These are phyloP conservation scores for Ostrea denselamellosa DNA, from an alignment of 1,140 invertebrate species.

Conservation along the genomic window DNA sequence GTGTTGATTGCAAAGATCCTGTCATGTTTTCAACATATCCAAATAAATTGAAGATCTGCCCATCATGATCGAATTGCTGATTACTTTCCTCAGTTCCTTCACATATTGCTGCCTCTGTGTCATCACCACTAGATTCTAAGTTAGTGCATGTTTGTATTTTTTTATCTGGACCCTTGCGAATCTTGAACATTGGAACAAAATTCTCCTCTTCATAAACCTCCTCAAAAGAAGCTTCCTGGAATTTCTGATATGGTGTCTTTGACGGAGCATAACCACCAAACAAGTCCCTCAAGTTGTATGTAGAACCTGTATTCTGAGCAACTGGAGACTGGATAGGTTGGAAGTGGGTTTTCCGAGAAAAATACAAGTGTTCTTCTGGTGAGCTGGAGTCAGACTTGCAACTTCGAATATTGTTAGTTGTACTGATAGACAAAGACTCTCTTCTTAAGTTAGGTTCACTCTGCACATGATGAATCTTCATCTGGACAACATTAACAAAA, in stretches of 20 bases:
- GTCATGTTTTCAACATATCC: constrained; percentile 61
- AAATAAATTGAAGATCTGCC: constrained; percentile 51
- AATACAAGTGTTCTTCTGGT: constrained; percentile 64
- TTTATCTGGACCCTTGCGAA: constrained; percentile 66
- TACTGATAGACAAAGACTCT: constrained; percentile 17
- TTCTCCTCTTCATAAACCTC: constrained; percentile 55
- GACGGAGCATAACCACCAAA: constrained; percentile 64
- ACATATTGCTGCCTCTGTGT: not conserved
- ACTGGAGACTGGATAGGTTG: constrained; percentile 68
- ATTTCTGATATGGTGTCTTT: constrained; percentile 67
- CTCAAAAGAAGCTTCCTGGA: constrained; percentile 46
- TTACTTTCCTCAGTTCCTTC: constrained; percentile 48
- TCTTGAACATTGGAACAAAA: constrained; percentile 69
- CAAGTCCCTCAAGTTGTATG: constrained; percentile 56
- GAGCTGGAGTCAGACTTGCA: constrained; percentile 27
- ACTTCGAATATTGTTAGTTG: constrained; percentile 19
- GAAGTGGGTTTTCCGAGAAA: constrained; percentile 71
- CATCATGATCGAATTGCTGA: constrained; percentile 50
- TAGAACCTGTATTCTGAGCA: constrained; percentile 51
- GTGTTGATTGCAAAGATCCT: constrained; percentile 56
- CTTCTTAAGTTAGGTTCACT: constrained; percentile 66
- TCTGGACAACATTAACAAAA: constrained; percentile 68
- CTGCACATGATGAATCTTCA: constrained; percentile 63
- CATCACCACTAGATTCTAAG: constrained; percentile 52
- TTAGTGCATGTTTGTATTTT: constrained; percentile 66